A percentile compares a stretch with the other conserved stretches of the same genome.
phyloP scores from a whole-genome alignment of 2,113 vertebrate genomes.

The Micronisus gabar region DNA sequence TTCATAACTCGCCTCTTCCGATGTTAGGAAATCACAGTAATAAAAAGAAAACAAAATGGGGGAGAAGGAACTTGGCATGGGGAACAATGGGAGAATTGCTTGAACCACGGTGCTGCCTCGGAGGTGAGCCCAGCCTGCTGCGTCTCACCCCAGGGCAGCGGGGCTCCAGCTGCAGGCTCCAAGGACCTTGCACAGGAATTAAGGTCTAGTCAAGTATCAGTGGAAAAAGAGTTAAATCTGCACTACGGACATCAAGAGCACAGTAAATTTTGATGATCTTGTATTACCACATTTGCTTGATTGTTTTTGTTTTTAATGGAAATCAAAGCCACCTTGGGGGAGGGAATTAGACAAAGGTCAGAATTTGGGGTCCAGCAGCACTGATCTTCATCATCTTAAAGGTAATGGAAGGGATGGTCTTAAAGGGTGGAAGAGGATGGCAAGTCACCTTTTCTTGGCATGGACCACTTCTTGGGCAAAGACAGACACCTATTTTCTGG shows the following conservation, averaged over 20 bases:
- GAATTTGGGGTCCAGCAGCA: not conserved
- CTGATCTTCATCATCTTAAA: not conserved
- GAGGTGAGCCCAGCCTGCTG: not conserved
- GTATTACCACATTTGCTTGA: rapidly evolving
- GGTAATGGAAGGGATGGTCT: not conserved
- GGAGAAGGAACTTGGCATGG: not conserved
- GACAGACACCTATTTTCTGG: not conserved
- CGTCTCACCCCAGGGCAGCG: not conserved
- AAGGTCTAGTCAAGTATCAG: not conserved
- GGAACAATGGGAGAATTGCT: not conserved
- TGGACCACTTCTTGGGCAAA: too few species aligned
- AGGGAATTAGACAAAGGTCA: not conserved
- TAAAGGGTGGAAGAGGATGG: too few species aligned
- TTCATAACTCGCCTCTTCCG: conserved; percentile 64
- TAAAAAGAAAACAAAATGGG: conserved; percentile 50
- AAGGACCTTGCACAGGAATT: not conserved
- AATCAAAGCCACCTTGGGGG: not conserved
- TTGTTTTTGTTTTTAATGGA: not conserved
- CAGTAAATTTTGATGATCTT: too few species aligned
- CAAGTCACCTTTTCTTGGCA: not conserved
- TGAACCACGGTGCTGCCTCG: rapidly evolving
- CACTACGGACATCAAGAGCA: not conserved
- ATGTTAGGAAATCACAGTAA: conserved; percentile 54
- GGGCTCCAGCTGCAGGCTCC: not conserved
- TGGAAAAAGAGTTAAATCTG: not conserved